These are phyloP conservation scores for Gari tellinella DNA, from an alignment of 2,888 invertebrate species.

Conservation along the genomic window DNA sequence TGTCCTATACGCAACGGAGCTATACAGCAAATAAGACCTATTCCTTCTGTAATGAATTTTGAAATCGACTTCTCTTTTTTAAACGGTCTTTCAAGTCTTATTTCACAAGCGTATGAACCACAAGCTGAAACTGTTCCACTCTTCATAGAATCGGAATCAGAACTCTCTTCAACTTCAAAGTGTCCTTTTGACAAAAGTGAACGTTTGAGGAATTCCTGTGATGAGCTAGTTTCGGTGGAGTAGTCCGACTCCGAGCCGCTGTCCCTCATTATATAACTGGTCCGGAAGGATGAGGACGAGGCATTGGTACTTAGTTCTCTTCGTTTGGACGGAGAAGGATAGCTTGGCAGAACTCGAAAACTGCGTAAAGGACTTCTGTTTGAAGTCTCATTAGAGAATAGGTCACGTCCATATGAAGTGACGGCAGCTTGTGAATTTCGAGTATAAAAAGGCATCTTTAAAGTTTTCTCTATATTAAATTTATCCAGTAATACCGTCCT, in stretches of 20 bases:
- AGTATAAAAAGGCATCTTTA: conserved; percentile 44
- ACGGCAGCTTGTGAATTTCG: conserved; percentile 32
- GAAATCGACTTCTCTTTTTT: conserved; percentile 21
- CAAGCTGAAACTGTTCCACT: conserved; percentile 23
- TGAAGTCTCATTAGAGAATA: conserved; percentile 25
- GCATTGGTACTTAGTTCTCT: conserved; percentile 40
- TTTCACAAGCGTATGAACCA: conserved; percentile 23
- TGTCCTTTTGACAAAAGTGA: conserved; percentile 21
- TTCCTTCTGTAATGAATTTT: conserved; percentile 39
- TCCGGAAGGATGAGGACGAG: conserved; percentile 43
- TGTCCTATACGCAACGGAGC: conserved; percentile 32
- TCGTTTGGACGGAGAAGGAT: conserved; percentile 37
- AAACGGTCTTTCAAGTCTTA: conserved; percentile 3
- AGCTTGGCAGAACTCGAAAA: conserved; percentile 37
- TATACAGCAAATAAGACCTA: conserved; percentile 40
- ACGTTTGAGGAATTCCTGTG: conserved; percentile 33
- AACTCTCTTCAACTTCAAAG: conserved; percentile 40
- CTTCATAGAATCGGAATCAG: conserved; percentile 37
- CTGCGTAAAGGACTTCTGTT: conserved; percentile 19
- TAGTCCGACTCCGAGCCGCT: conserved; percentile 25
- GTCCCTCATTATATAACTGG: conserved; percentile 44
- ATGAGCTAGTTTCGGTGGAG: conserved; percentile 29
- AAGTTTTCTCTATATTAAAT: too few species aligned
- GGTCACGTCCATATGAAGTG: conserved; percentile 33
- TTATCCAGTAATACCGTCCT: too few species aligned